A percentile compares a stretch with the other conserved stretches of the same genome.
Evolutionary conservation across 2,113 vertebrate species (phyloP).

Genomic region (Petaurus breviceps): DNA sequence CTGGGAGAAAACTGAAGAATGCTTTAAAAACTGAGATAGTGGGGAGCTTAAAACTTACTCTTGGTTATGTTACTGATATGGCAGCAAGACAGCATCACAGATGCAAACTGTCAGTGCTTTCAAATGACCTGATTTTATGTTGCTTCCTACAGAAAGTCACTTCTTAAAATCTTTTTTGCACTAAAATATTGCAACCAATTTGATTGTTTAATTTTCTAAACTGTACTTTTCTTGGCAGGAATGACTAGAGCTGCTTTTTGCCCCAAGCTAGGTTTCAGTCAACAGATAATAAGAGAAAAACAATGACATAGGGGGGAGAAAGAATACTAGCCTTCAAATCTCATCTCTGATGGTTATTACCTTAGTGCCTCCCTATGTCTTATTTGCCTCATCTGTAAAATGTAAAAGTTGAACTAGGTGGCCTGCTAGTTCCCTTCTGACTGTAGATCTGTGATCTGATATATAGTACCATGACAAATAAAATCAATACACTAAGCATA

Average conservation of each 20-base stretch:
- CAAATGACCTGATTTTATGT: not conserved
- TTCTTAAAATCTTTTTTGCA: not conserved
- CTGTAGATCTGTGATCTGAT: not conserved
- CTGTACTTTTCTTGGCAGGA: constrained; percentile 6
- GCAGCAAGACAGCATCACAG: not conserved
- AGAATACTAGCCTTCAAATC: not conserved
- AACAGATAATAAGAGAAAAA: not conserved
- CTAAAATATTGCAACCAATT: not conserved
- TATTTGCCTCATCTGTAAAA: not conserved
- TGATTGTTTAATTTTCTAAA: not conserved
- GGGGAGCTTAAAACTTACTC: not conserved
- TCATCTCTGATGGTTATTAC: not conserved
- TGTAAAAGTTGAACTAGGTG: not conserved
- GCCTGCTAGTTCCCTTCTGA: not conserved
- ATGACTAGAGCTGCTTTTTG: not conserved
- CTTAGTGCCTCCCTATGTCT: not conserved
- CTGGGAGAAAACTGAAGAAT: not conserved
- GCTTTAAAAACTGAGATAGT: constrained; percentile 10
- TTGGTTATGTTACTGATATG: not conserved
- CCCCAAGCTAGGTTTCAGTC: not conserved
- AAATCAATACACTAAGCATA: not conserved
- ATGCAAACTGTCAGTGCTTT: not conserved
- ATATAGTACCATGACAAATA: not conserved
- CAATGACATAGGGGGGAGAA: not conserved
- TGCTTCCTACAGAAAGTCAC: not conserved